Conservation (phyloP, 1,140 invertebrate genomes). For the Aricia agestis region DNA sequence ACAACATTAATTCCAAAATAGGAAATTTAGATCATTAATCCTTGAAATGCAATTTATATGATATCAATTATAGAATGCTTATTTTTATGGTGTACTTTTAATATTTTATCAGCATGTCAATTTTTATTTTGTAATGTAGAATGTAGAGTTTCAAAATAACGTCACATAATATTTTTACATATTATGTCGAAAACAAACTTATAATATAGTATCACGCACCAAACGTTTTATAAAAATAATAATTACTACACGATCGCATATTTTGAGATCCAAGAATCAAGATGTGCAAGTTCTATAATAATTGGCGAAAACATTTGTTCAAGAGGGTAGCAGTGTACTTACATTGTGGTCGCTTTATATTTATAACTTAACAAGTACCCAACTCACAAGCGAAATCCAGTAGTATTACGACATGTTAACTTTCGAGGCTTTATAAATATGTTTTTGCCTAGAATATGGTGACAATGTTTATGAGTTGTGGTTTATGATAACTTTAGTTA, state of each 20-base stretch:
- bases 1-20: conserved; percentile 30
- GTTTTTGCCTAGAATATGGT: no score
- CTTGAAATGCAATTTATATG: conserved; percentile 11
- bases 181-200: background rate
- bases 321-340: no score
- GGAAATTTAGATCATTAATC: conserved; percentile 7
- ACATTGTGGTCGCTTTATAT: no score
- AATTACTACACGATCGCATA: conserved; percentile 26
- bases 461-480: background rate
- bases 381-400: no score
- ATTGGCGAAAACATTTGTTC: background rate
- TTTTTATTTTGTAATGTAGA: background rate
- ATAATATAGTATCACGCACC: conserved; percentile 1
- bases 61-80: background rate
- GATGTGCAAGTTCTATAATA: conserved; percentile 19
- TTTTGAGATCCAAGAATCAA: conserved; percentile 21
- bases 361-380: no score
- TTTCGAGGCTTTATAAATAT: no score
- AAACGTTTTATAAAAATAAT: background rate
- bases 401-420: no score
- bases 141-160: background rate
- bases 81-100: background rate
- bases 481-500: conserved; percentile 42
- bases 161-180: background rate
- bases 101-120: background rate